Base-by-base conservation (phyloP, 2,888 invertebrate genomes). In the Perithous albicinctus region DNA sequence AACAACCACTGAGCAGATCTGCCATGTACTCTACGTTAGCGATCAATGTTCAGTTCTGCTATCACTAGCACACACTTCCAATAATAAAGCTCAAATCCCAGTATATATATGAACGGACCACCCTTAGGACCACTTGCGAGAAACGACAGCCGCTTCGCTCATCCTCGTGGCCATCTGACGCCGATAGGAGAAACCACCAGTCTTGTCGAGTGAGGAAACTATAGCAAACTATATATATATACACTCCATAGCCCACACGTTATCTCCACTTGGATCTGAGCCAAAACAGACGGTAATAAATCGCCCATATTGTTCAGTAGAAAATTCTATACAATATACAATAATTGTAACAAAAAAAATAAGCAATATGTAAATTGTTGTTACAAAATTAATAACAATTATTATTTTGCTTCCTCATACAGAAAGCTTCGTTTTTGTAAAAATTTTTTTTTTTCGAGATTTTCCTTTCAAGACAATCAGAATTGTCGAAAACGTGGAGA, bases 1-100 rank as follows among this genome's bases (percentile, higher is more conserved):
- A 94, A 94, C 94, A 94, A 94, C 93, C 93, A 94, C 94, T 94
- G 94, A 94, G 94, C 94, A 94, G 94, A 94, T 94, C 94, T 93
- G 94, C 94, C 93, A 93, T 93, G 88, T 91, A 89, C 12, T 90
- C 89, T 90, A 90, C 91, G 91, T 91, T 93, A 93, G 94, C 94
- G 94, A 94, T 94, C 94, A 93, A 94, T 94, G 94, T 94, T 94
- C 94, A 94, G 94, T 93, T 94, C 94, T 94, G 94, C 94, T 93
- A 94, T 94, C 94, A 94, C 94, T 91, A 94, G 94, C 94, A 94
- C 94, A 94, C 94, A 94, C 94, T 94, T 94, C 94, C 94, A 80
- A n/a, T n/a, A 78, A 0, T 26, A 0, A 0, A 0, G 0, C 0
- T 0, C 0, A 0, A 4, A 1, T 20, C n/a, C 12, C 4, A 6